These are phyloP conservation scores for Spermophilus dauricus DNA, from an alignment of 2,113 vertebrate genomes.

Conservation along the genomic window DNA sequence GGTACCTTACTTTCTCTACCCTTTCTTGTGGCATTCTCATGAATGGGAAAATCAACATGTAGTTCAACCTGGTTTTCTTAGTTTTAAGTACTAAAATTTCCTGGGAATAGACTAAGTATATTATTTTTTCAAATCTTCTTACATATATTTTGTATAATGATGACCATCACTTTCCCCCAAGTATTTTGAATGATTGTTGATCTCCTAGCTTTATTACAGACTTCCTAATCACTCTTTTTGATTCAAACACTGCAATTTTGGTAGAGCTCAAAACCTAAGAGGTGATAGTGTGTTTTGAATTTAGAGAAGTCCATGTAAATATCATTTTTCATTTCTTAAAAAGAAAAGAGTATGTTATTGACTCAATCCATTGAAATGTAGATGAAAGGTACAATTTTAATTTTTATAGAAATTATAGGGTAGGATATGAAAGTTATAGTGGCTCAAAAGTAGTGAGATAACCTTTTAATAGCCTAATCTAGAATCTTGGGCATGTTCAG, in stretches of 20 bases:
- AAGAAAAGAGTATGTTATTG: constrained; percentile 31
- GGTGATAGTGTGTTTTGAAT: not conserved
- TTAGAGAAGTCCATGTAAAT: not conserved
- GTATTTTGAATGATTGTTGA: not conserved
- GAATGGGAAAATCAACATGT: not conserved
- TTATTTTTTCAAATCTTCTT: too few relatives aligned
- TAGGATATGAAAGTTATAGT: constrained; percentile 71
- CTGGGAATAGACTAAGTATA: not conserved
- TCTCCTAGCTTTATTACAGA: not conserved
- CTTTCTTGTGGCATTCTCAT: not conserved
- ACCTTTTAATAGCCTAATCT: constrained; percentile 66
- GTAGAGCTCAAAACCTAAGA: constrained; percentile 54
- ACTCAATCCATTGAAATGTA: constrained; percentile 59
- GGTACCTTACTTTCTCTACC: not conserved
- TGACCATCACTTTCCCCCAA: too few relatives aligned
- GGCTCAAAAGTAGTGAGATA: constrained; percentile 70
- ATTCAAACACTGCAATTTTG: constrained; percentile 15
- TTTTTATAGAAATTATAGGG: constrained; percentile 64
- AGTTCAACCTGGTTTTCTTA: not conserved
- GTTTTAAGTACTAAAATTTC: not conserved
- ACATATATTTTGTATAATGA: too few relatives aligned
- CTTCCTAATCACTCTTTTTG: not conserved
- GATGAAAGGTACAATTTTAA: constrained; percentile 70
- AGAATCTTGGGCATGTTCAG: constrained; percentile 41
- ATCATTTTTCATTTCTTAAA: constrained; percentile 66